These are phyloP conservation scores for Zosterops borbonicus DNA, from an alignment of 2,113 vertebrate genomes.

Conservation along the genomic window DNA sequence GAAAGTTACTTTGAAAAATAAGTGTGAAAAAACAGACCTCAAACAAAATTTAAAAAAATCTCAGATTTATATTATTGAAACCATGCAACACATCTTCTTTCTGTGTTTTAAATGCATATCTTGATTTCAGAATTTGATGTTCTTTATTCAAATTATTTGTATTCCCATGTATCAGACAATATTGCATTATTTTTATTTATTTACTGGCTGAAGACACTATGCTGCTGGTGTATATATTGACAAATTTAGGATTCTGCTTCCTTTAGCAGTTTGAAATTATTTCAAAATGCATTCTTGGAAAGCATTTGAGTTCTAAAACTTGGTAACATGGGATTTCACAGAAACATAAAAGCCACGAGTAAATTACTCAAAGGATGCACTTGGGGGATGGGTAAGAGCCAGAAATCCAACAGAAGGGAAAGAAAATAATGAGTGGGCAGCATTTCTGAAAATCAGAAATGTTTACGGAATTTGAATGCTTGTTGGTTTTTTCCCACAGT, in stretches of 20 bases:
- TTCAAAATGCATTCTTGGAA: conserved; percentile 6
- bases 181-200: neutral
- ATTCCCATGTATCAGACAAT: neutral
- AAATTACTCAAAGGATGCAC: neutral
- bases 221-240: neutral
- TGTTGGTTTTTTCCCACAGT: neutral
- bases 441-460: conserved; percentile 27
- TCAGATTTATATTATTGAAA: neutral
- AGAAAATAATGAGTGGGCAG: neutral
- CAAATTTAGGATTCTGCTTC: neutral
- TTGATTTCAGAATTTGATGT: neutral
- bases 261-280: neutral
- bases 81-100: neutral
- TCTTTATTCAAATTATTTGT: neutral
- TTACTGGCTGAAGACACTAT: neutral
- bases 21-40: neutral
- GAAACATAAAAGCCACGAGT: neutral
- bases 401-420: conserved; percentile 14
- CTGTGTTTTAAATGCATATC: neutral
- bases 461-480: neutral
- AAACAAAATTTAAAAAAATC: neutral
- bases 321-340: neutral
- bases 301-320: neutral
- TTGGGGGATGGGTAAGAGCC: neutral
- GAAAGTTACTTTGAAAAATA: neutral